Conservation (phyloP, 2,113 vertebrate species). For the Struthio camelus region DNA sequence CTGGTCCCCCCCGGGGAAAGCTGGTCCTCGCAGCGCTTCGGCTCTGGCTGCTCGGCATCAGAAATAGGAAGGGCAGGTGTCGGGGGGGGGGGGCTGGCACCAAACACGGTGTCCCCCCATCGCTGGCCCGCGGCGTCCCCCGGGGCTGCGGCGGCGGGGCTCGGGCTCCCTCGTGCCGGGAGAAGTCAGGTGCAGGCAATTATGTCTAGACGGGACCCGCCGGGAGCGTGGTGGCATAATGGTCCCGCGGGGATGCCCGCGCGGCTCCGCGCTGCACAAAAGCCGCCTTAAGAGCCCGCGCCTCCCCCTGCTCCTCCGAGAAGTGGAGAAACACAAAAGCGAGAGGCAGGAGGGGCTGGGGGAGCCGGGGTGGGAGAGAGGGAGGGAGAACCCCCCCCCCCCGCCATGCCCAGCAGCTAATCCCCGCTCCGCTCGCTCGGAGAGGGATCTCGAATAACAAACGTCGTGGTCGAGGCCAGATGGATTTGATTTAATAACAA, state of each 20-base stretch:
- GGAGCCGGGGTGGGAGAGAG: background rate
- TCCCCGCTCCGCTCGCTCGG: conserved; percentile 3
- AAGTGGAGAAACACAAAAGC: conserved; percentile 48
- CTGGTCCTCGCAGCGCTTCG: fast-evolving
- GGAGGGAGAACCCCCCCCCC: conserved; percentile 8
- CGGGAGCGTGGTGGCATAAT: fast-evolving
- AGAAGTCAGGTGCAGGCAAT: background rate
- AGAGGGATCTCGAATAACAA: conserved; percentile 51
- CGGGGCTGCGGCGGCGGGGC: background rate
- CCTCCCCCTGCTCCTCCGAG: background rate
- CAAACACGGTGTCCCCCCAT: background rate
- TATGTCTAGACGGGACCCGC: background rate
- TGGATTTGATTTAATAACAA: conserved; percentile 61
- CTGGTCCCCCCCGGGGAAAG: background rate
- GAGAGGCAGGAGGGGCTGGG: conserved; percentile 1
- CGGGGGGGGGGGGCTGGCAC: background rate
- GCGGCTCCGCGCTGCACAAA: background rate
- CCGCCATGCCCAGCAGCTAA: conserved; percentile 39
- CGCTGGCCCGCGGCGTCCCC: fast-evolving
- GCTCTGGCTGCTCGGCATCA: background rate
- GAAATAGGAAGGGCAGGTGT: background rate
- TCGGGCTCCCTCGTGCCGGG: fast-evolving
- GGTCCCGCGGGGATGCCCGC: background rate
- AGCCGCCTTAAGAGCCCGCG: background rate
- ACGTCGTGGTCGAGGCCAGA: background rate